Evolutionary conservation across 2,797 vertebrate genomes (phyloP).

Genomic region (Phaenicophaeus curvirostris): DNA sequence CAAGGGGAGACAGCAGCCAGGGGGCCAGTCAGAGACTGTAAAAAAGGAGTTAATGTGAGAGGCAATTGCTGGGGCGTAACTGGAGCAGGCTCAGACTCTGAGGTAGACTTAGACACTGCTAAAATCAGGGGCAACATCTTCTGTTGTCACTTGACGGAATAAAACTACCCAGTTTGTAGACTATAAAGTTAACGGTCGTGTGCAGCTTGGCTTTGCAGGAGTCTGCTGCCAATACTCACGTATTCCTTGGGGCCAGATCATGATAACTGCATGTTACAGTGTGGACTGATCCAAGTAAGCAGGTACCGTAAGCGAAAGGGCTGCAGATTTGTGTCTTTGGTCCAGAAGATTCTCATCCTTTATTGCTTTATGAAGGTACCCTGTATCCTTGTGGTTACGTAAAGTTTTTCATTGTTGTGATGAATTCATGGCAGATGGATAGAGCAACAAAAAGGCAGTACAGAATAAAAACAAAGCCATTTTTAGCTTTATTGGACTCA

Average conservation of each 20-base stretch:
- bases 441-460: neutral
- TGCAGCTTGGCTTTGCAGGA: neutral
- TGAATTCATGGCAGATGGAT: neutral
- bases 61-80: neutral
- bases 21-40: too few species aligned
- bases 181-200: neutral
- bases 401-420: neutral
- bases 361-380: neutral
- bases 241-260: neutral
- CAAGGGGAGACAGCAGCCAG: too few species aligned
- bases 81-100: neutral
- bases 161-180: neutral
- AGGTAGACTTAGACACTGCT: neutral
- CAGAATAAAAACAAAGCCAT: neutral
- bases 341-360: neutral
- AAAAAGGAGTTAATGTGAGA: neutral
- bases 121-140: neutral
- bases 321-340: neutral
- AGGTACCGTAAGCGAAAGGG: neutral
- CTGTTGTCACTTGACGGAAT: neutral
- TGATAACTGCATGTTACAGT: neutral
- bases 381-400: neutral
- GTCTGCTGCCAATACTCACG: neutral
- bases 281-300: neutral
- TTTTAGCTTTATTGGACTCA: constrained; percentile 20